Percentiles rank a stretch among this genome's conserved stretches.
Evolutionary conservation across 2,888 invertebrate species (phyloP).

Genomic region (Conops quadrifasciatus): DNA sequence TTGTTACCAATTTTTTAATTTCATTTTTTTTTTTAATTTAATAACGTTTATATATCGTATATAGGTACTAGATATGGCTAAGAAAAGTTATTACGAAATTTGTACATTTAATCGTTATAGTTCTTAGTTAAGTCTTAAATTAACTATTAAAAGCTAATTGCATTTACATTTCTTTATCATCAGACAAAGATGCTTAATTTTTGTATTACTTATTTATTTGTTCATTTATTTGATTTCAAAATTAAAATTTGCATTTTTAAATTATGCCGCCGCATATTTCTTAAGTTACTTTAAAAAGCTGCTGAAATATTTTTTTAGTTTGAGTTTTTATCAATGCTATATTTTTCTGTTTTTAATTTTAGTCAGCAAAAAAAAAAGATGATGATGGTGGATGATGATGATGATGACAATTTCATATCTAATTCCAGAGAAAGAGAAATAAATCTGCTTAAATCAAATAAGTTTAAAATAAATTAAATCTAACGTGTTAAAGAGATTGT

Average conservation of each 20-base stretch:
- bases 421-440: not conserved
- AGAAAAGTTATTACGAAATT: not conserved
- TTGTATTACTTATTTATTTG: conserved; percentile 41
- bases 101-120: not conserved
- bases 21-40: too few relatives aligned
- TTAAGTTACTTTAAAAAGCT: not conserved
- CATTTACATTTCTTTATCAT: conserved; percentile 29
- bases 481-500: too few relatives aligned
- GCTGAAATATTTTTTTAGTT: too few relatives aligned
- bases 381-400: conserved; percentile 26
- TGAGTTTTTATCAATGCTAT: not conserved
- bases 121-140: conserved; percentile 14
- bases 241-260: too few relatives aligned
- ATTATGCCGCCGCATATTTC: not conserved
- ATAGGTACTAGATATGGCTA: too few relatives aligned
- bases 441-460: not conserved
- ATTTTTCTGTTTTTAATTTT: conserved; percentile 29
- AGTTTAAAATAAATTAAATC: not conserved
- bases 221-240: conserved; percentile 20
- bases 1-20: too few relatives aligned
- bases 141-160: too few relatives aligned
- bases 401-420: not conserved
- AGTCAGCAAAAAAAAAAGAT: conserved; percentile 26
- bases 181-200: too few relatives aligned
- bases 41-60: too few relatives aligned